Evolutionary conservation across 2,888 invertebrate genomes (phyloP), one percentile per base, ranked within the genome.

Genomic region (Leucozona laternaria): DNA sequence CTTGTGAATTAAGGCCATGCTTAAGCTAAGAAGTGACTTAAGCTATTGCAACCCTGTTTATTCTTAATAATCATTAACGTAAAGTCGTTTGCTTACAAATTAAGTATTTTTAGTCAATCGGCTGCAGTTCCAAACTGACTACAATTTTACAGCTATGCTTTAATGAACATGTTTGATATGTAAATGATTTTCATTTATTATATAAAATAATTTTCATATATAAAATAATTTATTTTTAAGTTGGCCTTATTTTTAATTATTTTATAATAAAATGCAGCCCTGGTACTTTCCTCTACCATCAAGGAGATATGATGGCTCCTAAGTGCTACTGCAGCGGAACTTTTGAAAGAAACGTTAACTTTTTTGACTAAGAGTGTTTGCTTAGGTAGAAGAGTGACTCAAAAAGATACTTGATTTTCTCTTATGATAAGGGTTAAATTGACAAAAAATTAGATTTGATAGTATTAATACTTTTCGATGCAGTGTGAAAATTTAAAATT

Each of bases 281-380:
- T 53, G 66, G 0, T 50, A 15, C 48, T 58, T 20, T 31, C 13
- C 57, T 20, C 17, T 7, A 17, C 28, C 34, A 53, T 37, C 2
- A 43, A 10, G 13, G 8, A n/a, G n/a, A n/a, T n/a, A n/a, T 37
- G 31, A 34, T 25, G 20, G 22, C 34, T 60, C 60, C 45, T 55
- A 66, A 84, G 79, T 79, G 84, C 84, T 76, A 79, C 79, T 76
- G 79, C 76, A 31, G 76, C 73, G 73, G 70, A 76, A 75, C 55
- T 73, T 79, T 83, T 79, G 20, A 70, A 73, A 75, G 28, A 20
- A 57, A 40, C 68, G 37, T 71, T 78, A 66, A 78, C 58, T 78
- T 66, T 50, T 37, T 48, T 40, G 77, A 64, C 43, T 68, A 55
- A 60, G 28, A 22, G 22, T 85, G 76, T 80, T 72, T 76, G 45